phyloP scores from a whole-genome alignment of 2,113 vertebrate species.

The Prionailurus viverrinus region DNA sequence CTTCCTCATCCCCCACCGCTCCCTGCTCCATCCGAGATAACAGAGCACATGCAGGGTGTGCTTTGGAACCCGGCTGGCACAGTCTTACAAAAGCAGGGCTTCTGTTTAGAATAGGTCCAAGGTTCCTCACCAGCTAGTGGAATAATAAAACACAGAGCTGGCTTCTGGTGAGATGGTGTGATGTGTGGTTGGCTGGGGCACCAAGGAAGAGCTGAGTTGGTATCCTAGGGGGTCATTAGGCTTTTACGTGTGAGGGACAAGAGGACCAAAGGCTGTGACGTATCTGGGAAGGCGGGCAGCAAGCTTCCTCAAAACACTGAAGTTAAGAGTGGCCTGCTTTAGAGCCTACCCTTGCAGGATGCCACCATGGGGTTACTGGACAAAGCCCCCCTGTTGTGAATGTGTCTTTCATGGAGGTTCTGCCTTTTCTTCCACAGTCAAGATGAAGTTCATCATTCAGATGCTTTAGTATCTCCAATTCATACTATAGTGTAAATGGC shows the following conservation, averaged over 20 bases:
- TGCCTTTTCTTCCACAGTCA: background rate
- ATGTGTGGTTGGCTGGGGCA: background rate
- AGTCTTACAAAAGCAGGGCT: background rate
- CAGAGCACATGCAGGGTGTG: accelerated
- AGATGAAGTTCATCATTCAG: background rate
- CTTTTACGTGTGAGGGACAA: background rate
- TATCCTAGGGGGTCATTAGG: background rate
- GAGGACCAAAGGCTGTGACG: background rate
- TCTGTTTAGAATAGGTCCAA: background rate
- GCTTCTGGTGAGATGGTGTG: background rate
- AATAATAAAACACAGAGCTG: background rate
- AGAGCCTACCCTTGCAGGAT: background rate
- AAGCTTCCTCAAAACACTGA: background rate
- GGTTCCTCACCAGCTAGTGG: background rate
- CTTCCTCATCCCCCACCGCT: background rate
- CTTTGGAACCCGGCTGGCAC: background rate
- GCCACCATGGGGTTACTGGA: background rate
- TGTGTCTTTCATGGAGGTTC: background rate
- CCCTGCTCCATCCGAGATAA: background rate
- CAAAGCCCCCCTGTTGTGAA: background rate
- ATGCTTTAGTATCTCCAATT: background rate
- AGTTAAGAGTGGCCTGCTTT: background rate
- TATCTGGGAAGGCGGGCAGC: no score
- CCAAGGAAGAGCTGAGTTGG: background rate
- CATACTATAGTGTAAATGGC: background rate